Evolutionary conservation across 2,797 vertebrate species (phyloP), one percentile per base, ranked within the genome.

Genomic region (Chaetophractus vellerosus): DNA sequence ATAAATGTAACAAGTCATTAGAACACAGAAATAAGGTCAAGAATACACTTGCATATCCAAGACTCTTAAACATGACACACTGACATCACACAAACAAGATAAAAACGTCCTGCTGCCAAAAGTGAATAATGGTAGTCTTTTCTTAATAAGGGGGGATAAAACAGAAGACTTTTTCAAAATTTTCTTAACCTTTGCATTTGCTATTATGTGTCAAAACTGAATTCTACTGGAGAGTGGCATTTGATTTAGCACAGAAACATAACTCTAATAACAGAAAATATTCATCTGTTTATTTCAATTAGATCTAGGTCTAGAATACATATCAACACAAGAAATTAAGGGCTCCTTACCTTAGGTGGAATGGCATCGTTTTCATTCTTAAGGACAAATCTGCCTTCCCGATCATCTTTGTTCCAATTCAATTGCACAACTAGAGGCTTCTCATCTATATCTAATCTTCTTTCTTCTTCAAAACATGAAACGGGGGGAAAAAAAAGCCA

Each of bases 321-420:
- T 0, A 21, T 1, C 38, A 2, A n/a, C 21, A 63, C 0, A 11
- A 9, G 31, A 81, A 2, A 7, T 0, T 0, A 31, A 55, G 9
- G 59, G 59, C 18, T 19, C 96, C 97, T 55, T 96, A 99, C 99
- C 99, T 99, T 99, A 83, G 98, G 99, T 91, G 98, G 97, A 76
- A 99, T n/a, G 0, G 99, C 98, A 96, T 99, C 99, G 4, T 99
- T 99, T 98, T 99, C 99, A 7, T 99, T 99, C 98, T 99, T 99
- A 38, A 99, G 99, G 78, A 99, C 99, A 38, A 99, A 99, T 74
- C 99, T 99, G 82, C 99, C 99, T 93, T 99, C 99, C 45, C 99
- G 97, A 98, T 99, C 99, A 75, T 99, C 99, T 98, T 99, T 99
- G 98, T 99, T 99, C 99, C 99, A 99, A 98, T 99, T 99, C 90